These are phyloP conservation scores for Acleris literana DNA, from an alignment of 2,888 invertebrate species.

Conservation along the genomic window DNA sequence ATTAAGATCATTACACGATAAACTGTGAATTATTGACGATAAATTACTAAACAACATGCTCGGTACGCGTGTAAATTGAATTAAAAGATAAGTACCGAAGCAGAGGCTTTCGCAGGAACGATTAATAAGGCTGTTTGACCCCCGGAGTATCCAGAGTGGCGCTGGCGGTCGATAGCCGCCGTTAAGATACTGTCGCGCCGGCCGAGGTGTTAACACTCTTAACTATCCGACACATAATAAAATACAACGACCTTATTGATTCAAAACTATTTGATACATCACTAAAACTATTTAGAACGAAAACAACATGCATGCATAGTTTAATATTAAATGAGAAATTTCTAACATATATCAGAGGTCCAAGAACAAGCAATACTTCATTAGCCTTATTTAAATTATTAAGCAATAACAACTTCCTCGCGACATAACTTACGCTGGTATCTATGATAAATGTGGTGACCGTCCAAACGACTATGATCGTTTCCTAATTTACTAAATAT, in stretches of 20 bases:
- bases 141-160: conserved; percentile 49
- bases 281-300: conserved; percentile 47
- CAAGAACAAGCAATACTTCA: conserved; percentile 60
- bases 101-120: conserved; percentile 59
- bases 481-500: conserved; percentile 64
- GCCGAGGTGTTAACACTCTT: conserved; percentile 48
- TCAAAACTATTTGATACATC: conserved; percentile 31
- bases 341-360: conserved; percentile 40
- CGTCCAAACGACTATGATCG: conserved; percentile 47
- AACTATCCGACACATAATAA: conserved; percentile 48
- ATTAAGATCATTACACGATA: conserved; percentile 69
- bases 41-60: conserved; percentile 67
- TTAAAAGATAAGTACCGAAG: conserved; percentile 72
- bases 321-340: conserved; percentile 47
- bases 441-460: conserved; percentile 62
- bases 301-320: conserved; percentile 51
- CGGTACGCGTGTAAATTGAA: conserved; percentile 72
- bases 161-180: conserved; percentile 46
- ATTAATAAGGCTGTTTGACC: conserved; percentile 66
- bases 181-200: conserved; percentile 59
- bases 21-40: conserved; percentile 62
- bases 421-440: conserved; percentile 60
- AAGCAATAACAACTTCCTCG: conserved; percentile 65
- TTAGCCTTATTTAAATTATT: conserved; percentile 73
- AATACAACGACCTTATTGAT: conserved; percentile 41